These are phyloP conservation scores for Bemisia tabaci DNA, from an alignment of 1,140 invertebrate genomes.

Conservation along the genomic window DNA sequence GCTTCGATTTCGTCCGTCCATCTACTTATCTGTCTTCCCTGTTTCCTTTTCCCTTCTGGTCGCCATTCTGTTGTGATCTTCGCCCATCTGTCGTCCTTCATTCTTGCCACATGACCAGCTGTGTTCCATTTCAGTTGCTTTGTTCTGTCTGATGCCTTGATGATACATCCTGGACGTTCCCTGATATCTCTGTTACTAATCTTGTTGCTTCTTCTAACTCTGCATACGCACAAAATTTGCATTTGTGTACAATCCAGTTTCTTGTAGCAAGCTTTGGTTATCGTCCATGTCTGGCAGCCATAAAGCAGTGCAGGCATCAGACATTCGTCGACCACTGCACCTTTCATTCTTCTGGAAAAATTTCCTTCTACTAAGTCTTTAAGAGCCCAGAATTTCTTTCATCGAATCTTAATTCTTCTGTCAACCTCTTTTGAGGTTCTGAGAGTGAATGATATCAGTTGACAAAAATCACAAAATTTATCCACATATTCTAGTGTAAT, in stretches of 20 bases:
- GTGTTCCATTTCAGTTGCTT: constrained; percentile 12
- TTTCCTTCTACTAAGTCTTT: constrained; percentile 7
- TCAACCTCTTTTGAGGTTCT: constrained; percentile 7
- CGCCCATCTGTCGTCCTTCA: constrained; percentile 9
- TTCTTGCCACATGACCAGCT: constrained; percentile 13
- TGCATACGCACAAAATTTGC: constrained; percentile 5
- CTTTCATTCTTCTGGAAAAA: background rate
- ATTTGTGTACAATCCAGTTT: constrained; percentile 6
- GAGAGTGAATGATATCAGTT: constrained; percentile 1
- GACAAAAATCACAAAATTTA: constrained; percentile 3
- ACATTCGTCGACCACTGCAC: constrained; percentile 7
- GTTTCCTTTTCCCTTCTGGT: constrained; percentile 2
- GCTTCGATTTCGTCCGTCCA: constrained; percentile 15
- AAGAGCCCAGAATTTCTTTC: constrained; percentile 14
- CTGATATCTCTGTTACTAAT: constrained; percentile 4
- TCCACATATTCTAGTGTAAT: constrained; percentile 9
- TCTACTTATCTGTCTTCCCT: constrained; percentile 11
- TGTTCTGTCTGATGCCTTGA: constrained; percentile 1
- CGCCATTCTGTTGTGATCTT: constrained; percentile 7
- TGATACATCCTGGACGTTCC: background rate
- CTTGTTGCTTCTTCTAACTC: constrained; percentile 5
- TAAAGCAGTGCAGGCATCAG: constrained; percentile 11
- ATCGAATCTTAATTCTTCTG: constrained; percentile 12
- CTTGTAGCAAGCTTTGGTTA: constrained; percentile 5
- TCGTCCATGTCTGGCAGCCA: constrained; percentile 13